These are phyloP conservation scores for Melozone crissalis DNA, from an alignment of 2,113 vertebrate species.

Conservation along the genomic window DNA sequence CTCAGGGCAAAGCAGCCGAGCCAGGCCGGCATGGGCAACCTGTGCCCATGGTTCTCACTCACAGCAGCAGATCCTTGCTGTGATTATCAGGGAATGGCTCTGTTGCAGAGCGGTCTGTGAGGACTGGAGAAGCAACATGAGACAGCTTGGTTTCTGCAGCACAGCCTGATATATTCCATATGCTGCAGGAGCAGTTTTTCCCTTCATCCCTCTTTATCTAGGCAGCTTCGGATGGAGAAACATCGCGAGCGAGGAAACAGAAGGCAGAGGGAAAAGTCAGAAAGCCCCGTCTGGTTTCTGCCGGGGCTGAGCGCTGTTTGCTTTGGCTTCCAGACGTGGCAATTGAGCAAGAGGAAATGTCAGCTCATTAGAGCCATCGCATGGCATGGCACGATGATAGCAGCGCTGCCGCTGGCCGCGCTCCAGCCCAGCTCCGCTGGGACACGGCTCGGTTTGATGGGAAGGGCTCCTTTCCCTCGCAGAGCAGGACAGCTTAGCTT, in stretches of 20 bases:
- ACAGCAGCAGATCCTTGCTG: accelerated
- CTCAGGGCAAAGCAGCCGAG: not conserved
- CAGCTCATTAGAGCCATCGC: slow-evolving; percentile 71
- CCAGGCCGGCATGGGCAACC: not conserved
- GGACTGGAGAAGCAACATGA: not conserved
- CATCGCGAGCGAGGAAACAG: not conserved
- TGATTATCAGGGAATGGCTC: not conserved
- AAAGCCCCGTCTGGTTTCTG: slow-evolving; percentile 58
- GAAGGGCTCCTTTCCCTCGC: slow-evolving; percentile 57
- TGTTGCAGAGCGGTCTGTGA: not conserved
- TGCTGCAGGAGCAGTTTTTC: not conserved
- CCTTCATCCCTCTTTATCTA: not conserved
- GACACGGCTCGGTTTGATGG: slow-evolving; percentile 31
- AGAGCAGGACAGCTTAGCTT: slow-evolving; percentile 47
- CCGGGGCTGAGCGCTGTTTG: slow-evolving; percentile 62
- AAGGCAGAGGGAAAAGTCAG: slow-evolving; percentile 61
- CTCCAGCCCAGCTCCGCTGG: slow-evolving; percentile 27
- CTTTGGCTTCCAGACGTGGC: slow-evolving; percentile 71
- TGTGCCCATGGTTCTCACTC: accelerated
- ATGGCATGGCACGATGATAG: slow-evolving; percentile 55
- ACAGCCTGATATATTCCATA: not conserved
- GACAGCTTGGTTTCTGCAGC: not conserved
- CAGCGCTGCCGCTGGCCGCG: slow-evolving; percentile 36
- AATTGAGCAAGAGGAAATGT: slow-evolving; percentile 74
- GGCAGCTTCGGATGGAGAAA: not conserved